Base-by-base conservation (phyloP, 2,888 invertebrate species). In the Mimumesa dahlbomi region DNA sequence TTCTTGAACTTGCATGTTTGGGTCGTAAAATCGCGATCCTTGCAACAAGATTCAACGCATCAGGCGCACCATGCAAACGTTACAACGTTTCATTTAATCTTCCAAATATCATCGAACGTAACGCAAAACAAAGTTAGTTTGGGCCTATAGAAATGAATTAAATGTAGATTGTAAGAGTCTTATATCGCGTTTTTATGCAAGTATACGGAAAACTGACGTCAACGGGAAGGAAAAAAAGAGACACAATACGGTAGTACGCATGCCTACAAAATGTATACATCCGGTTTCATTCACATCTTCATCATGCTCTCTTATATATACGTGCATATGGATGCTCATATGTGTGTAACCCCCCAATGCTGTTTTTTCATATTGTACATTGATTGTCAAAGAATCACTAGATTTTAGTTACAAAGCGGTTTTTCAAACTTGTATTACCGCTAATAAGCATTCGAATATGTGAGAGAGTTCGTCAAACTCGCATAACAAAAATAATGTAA, bases 1-100 rank as follows among this genome's bases (percentile, higher is more conserved):
- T 52, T 86, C 86, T 73, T 86, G 85, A 40, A 71, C 73, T 74
- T 85, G 82, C 86, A 86, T 86, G 57, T 73, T 84, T 70, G 49
- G 54, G 48, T 42, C 49, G 46, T 31, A 49, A 50, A 50, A 54
- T 61, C 53, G 48, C 54, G 36, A 64, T 57, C 49, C 38, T 63
- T 62, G 56, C 58, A 56, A 58, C 7, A 43, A 38, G 46, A 36
- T 49, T 72, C 56, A 64, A 36, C 31, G 38, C 19, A 61, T 48
- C 36, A 22, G 25, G 22, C 21, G 29, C 59, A 61, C 70, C 59
- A 71, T 71, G 48, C 38, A 57, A 61, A 54, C 6, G 11, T 14
- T n/a, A n/a, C n/a, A 31, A 18, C 22, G 19, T 34, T 21, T 14
- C n/a, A 29, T 34, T n/a, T n/a, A n/a, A 34, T 7, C 34, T n/a